These are phyloP conservation scores for Mystacornis crossleyi DNA, from an alignment of 2,113 vertebrate species.

Conservation along the genomic window DNA sequence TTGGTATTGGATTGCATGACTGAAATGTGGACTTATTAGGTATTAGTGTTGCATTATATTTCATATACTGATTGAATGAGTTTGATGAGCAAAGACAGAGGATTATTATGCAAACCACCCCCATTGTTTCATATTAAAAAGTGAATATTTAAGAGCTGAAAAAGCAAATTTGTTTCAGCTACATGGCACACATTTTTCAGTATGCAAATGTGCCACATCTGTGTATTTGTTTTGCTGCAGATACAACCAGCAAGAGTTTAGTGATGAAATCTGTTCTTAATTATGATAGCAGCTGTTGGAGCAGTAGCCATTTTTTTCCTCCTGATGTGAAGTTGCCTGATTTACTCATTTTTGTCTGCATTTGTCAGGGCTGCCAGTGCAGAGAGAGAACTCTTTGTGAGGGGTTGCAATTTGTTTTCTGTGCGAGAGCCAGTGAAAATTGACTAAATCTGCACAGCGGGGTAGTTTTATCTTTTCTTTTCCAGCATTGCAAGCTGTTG, in stretches of 20 bases:
- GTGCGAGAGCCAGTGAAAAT: slow-evolving; percentile 76
- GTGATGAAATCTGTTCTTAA: slow-evolving; percentile 86
- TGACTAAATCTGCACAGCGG: slow-evolving; percentile 76
- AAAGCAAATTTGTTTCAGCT: slow-evolving; percentile 71
- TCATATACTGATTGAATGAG: slow-evolving; percentile 30
- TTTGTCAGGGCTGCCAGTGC: slow-evolving; percentile 77
- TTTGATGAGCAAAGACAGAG: slow-evolving; percentile 53
- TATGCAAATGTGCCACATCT: slow-evolving; percentile 79
- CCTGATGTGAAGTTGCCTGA: slow-evolving; percentile 78
- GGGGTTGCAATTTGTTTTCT: slow-evolving; percentile 79
- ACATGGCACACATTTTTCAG: slow-evolving; percentile 54
- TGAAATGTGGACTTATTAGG: slow-evolving; percentile 39
- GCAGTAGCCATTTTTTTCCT: slow-evolving; percentile 70
- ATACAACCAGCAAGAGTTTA: slow-evolving; percentile 80
- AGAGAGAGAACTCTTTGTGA: slow-evolving; percentile 75
- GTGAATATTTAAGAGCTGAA: slow-evolving; percentile 64
- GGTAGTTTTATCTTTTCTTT: slow-evolving; percentile 75
- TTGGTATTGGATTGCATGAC: slow-evolving; percentile 4
- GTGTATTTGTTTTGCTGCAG: slow-evolving; percentile 82
- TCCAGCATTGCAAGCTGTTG: slow-evolving; percentile 73
- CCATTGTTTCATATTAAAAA: slow-evolving; percentile 66
- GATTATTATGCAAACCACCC: slow-evolving; percentile 55
- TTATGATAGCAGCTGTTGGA: slow-evolving; percentile 83
- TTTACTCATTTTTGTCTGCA: slow-evolving; percentile 78
- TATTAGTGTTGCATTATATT: slow-evolving; percentile 30